Evolutionary conservation across 1,140 invertebrate genomes (phyloP), one percentile per base, ranked within the genome.

Genomic region (Drosophila paulistorum): DNA sequence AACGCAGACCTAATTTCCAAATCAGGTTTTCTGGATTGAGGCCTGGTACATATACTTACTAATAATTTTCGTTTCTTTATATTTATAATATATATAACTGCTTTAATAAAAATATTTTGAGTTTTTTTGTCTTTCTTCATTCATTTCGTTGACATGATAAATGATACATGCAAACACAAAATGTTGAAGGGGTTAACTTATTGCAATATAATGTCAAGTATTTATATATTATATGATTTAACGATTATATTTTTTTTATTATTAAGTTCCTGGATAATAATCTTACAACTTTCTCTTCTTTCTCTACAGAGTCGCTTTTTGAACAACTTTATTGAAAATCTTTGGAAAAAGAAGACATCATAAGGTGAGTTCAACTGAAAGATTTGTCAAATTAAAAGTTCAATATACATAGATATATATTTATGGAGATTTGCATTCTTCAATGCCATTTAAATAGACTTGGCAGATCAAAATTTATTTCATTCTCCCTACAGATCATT

Each of bases 1-100:
- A 89, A 89, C 81, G 71, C 82, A 90, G 84, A 89, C 85, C 84
- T 89, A 90, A 89, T 89, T 87, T 87, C 9, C 39, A 65, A 57
- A 84, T 54, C 85, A 64, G 81, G 84, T 89, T 87, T 80, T 66
- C 30, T 65, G 69, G 65, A 62, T 37, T 60, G 59, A 59, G 59
- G 41, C 37, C 20, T 51, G 45, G 17, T 51, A 51, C 17, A 51
- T 6, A 48, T 17, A 17, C 14, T 17, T 48, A 48, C 45, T 74
- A 58, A 71, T 51, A 62, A 61, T 63, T 51, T 69, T 65, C 75
- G 23, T 48, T 60, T 66, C 70, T 42, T 54, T 66, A 70, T 77
- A 23, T 17, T 23, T 23, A 23, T 51, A 51, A 51, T 20, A 23
- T 69, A 51, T 20, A 23, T 51, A 48, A 17, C 30, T 30, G 7